A percentile compares a stretch with the other conserved stretches of the same genome.
phyloP scores from a whole-genome alignment of 2,888 invertebrate species.

The Alcis repandata region DNA sequence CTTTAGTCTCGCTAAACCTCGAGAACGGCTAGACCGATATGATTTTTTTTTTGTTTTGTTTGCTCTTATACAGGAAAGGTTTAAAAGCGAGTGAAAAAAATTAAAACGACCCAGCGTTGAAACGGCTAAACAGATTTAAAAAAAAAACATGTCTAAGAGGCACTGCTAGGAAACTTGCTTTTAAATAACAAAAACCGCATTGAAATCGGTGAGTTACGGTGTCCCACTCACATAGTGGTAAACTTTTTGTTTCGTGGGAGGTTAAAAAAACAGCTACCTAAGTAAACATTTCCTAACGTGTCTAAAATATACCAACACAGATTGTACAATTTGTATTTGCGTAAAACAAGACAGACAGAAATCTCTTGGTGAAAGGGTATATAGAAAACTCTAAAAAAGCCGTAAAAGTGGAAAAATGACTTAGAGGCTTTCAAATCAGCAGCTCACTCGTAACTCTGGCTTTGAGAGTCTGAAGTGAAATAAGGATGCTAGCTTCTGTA shows the following conservation, averaged over 20 bases:
- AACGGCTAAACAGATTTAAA: too few species aligned
- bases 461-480: slow-evolving; percentile 21
- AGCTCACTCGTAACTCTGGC: slow-evolving; percentile 40
- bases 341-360: slow-evolving; percentile 19
- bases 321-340: slow-evolving; percentile 13
- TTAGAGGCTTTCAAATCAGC: slow-evolving; percentile 41
- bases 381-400: slow-evolving; percentile 37
- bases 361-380: slow-evolving; percentile 28
- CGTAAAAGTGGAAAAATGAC: slow-evolving; percentile 43
- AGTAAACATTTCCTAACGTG: not conserved
- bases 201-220: too few species aligned
- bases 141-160: too few species aligned
- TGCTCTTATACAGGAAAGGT: too few species aligned
- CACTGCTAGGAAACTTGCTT: too few species aligned
- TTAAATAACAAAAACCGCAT: too few species aligned
- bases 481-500: slow-evolving; percentile 7
- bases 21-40: too few species aligned
- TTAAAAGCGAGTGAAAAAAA: too few species aligned
- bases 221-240: too few species aligned
- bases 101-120: too few species aligned
- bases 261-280: not conserved
- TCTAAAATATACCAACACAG: not conserved
- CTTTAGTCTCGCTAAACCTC: too few species aligned
- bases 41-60: too few species aligned
- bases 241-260: not conserved